phyloP scores from a whole-genome alignment of 2,888 invertebrate genomes.

The Onchidella celtica region DNA sequence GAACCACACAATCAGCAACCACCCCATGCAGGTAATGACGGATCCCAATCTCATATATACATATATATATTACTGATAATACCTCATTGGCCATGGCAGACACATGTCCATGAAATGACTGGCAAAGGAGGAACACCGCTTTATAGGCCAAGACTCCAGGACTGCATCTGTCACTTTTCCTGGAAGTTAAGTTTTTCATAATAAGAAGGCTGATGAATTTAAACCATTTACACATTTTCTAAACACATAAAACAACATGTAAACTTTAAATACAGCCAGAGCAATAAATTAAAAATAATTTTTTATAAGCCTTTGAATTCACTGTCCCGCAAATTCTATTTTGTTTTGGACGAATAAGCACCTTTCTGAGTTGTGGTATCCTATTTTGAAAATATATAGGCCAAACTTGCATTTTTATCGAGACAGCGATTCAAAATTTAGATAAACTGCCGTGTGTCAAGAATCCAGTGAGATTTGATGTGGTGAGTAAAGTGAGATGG shows the following conservation, averaged over 20 bases:
- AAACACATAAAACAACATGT: background rate
- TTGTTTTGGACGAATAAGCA: background rate
- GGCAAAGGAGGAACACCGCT: constrained; percentile 55
- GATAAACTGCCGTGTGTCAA: no score
- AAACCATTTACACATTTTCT: background rate
- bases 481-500: no score
- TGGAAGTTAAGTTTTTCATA: no score
- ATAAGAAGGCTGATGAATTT: background rate
- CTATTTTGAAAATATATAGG: background rate
- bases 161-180: constrained; percentile 35
- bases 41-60: no score
- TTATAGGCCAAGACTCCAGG: constrained; percentile 42
- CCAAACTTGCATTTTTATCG: no score
- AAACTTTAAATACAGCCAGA: background rate
- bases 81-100: constrained; percentile 75
- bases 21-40: no score
- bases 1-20: no score
- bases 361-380: background rate
- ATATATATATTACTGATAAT: no score
- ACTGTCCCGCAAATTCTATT: background rate
- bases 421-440: no score
- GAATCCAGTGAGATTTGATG: no score
- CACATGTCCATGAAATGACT: constrained; percentile 80
- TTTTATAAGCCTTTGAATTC: background rate
- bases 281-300: background rate